phyloP scores from a whole-genome alignment of 2,888 invertebrate genomes.

The Lasioglossum malachurum region DNA sequence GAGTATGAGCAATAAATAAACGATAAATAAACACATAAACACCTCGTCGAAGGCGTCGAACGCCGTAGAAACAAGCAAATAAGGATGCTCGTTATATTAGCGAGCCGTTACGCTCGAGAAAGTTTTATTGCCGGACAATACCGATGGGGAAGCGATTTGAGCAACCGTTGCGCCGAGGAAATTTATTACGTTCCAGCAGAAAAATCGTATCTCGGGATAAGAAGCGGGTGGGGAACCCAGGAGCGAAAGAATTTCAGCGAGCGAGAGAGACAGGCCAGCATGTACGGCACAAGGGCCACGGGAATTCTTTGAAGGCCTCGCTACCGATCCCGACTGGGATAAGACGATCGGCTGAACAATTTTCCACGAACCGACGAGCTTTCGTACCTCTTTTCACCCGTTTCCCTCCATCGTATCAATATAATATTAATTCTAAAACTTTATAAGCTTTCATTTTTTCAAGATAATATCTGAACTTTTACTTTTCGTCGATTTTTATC shows the following conservation, averaged over 20 bases:
- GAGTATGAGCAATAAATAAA: conserved; percentile 67
- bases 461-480: neutral
- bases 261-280: neutral
- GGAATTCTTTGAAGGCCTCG: conserved; percentile 27
- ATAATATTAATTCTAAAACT: neutral
- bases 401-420: neutral
- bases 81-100: conserved; percentile 75
- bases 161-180: conserved; percentile 50
- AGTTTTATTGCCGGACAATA: conserved; percentile 74
- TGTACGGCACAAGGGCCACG: conserved; percentile 13
- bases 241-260: conserved; percentile 23
- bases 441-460: neutral
- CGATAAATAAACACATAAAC: conserved; percentile 75
- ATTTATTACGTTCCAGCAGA: conserved; percentile 58
- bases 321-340: conserved; percentile 15
- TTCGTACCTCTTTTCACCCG: neutral
- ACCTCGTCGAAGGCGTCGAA: conserved; percentile 54
- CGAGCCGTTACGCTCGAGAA: conserved; percentile 73
- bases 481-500: neutral
- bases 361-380: neutral
- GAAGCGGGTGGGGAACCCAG: neutral
- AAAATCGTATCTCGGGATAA: conserved; percentile 22
- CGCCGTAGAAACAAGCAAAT: conserved; percentile 68
- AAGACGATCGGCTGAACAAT: conserved; percentile 4
- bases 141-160: conserved; percentile 66